Evolutionary conservation across 2,888 invertebrate species (phyloP).

Genomic region (Drosophila demipolita): DNA sequence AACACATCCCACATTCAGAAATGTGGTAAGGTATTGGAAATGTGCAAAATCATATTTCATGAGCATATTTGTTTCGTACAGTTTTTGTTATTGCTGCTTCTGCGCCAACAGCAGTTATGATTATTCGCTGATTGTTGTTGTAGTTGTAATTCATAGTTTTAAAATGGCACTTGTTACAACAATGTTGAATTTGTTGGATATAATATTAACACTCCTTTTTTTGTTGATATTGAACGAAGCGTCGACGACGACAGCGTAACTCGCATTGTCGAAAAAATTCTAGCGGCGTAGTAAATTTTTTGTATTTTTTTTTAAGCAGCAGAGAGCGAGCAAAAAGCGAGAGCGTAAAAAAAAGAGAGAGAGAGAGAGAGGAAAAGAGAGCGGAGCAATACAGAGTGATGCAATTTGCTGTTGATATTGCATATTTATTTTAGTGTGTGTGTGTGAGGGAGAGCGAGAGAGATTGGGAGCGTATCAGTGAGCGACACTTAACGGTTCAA

Average conservation of each 20-base stretch:
- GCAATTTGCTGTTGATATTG: constrained; percentile 18
- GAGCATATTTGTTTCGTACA: constrained; percentile 45
- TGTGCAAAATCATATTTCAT: constrained; percentile 12
- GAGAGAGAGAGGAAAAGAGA: background rate
- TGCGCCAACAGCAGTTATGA: constrained; percentile 16
- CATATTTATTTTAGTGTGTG: constrained; percentile 4
- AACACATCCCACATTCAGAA: background rate
- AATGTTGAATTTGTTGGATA: constrained; percentile 6
- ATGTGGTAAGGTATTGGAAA: constrained; percentile 1
- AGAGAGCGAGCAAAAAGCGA: constrained; percentile 3
- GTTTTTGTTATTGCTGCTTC: constrained; percentile 32
- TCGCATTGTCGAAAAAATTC: constrained; percentile 74
- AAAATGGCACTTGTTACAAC: constrained; percentile 10
- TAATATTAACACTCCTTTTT: constrained; percentile 7
- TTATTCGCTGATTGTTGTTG: constrained; percentile 21
- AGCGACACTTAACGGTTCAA: constrained; percentile 29
- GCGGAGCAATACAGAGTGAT: constrained; percentile 15
- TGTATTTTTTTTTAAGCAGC: constrained; percentile 8
- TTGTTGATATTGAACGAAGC: constrained; percentile 43
- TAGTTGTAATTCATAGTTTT: constrained; percentile 36
- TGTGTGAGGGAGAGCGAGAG: background rate
- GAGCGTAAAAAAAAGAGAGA: background rate
- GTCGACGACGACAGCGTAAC: constrained; percentile 64
- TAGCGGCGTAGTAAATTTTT: constrained; percentile 74
- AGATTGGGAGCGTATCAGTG: constrained; percentile 3